These are phyloP conservation scores for Xestia c-nigrum DNA, from an alignment of 2,888 invertebrate genomes.

Conservation along the genomic window DNA sequence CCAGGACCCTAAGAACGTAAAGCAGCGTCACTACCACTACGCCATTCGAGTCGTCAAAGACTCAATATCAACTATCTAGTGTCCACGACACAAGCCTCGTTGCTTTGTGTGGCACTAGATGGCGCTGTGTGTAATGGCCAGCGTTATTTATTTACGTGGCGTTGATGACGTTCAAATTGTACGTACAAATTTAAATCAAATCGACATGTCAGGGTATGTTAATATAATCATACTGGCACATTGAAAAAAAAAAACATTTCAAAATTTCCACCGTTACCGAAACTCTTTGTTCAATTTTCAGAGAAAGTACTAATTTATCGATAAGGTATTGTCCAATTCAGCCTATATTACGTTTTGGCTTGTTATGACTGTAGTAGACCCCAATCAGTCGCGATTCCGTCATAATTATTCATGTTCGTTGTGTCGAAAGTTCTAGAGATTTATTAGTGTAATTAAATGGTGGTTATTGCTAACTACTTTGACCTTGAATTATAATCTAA, in stretches of 20 bases:
- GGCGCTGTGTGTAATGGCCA: no score
- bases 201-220: no score
- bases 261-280: neutral
- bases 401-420: constrained; percentile 25
- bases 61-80: no score
- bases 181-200: no score
- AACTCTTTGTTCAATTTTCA: neutral
- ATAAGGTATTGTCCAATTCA: neutral
- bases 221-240: neutral
- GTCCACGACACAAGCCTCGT: no score
- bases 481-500: constrained; percentile 37
- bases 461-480: constrained; percentile 15
- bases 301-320: neutral
- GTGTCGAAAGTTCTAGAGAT: constrained; percentile 46
- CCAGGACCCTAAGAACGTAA: no score
- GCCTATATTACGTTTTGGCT: neutral
- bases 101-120: no score
- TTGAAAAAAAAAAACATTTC: neutral
- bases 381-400: neutral
- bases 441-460: constrained; percentile 46
- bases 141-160: no score
- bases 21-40: no score
- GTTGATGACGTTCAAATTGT: no score
- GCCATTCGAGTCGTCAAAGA: no score
- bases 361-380: neutral